Evolutionary conservation across 2,113 vertebrate species (phyloP).

Genomic region (Bubo blakistoni): DNA sequence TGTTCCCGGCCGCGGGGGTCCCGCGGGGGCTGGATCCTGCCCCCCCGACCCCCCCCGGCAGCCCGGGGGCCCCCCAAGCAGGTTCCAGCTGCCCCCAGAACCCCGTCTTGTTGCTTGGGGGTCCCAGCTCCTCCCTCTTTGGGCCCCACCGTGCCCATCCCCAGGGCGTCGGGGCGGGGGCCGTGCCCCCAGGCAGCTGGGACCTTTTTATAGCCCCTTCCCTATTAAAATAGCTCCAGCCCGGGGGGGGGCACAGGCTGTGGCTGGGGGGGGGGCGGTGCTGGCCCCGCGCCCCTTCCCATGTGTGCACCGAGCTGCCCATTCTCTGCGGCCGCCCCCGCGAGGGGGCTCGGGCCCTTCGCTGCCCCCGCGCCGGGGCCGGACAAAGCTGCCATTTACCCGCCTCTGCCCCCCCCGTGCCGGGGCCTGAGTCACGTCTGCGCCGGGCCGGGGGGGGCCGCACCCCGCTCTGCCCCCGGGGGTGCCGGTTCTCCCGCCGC

Average conservation of each 20-base stretch:
- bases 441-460: neutral
- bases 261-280: neutral
- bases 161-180: neutral
- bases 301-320: neutral
- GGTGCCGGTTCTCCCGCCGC: neutral
- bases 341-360: neutral
- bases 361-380: neutral
- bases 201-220: slow-evolving; percentile 10
- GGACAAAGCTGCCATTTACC: neutral
- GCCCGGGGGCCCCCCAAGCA: neutral
- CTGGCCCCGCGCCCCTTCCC: neutral
- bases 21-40: neutral
- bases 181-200: neutral
- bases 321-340: neutral
- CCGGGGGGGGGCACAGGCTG: neutral
- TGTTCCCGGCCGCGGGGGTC: neutral
- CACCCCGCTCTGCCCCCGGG: neutral
- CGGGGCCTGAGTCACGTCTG: neutral
- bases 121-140: neutral
- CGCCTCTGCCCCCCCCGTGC: neutral
- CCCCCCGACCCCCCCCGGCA: neutral
- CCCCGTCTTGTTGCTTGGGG: neutral
- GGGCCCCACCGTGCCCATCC: neutral
- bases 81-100: no score
- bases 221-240: neutral